A percentile compares a stretch with the other conserved stretches of the same genome.
These are phyloP conservation scores for Thysanoteuthis rhombus DNA, from an alignment of 2,888 invertebrate genomes.

Conservation along the genomic window DNA sequence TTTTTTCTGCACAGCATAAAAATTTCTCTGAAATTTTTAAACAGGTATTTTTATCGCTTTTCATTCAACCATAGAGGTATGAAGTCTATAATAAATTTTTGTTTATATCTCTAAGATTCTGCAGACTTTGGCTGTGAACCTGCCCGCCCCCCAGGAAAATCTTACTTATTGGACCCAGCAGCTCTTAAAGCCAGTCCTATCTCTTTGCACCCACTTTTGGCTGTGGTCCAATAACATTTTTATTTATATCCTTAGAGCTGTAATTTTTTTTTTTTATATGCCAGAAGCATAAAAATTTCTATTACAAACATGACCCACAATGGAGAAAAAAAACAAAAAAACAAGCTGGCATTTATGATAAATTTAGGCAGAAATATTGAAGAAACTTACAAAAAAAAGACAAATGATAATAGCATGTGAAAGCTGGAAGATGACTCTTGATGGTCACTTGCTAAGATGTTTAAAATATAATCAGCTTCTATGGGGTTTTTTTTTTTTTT, in stretches of 20 bases:
- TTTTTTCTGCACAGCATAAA: no score
- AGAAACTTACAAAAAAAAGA: neutral
- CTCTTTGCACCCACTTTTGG: neutral
- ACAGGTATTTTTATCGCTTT: no score
- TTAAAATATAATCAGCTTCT: neutral
- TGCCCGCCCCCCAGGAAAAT: no score
- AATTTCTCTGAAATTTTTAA: no score
- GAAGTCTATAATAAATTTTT: no score
- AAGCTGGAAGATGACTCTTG: neutral
- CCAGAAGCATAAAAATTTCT: neutral
- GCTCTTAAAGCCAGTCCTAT: neutral
- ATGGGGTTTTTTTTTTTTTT: neutral
- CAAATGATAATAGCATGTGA: neutral
- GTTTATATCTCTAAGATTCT: no score
- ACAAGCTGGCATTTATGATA: neutral
- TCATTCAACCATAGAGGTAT: no score
- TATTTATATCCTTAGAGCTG: neutral
- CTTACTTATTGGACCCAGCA: no score
- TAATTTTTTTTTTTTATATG: neutral
- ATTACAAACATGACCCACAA: neutral
- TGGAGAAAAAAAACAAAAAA: neutral
- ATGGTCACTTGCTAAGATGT: neutral
- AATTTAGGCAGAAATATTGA: neutral
- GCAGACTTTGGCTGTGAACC: no score
- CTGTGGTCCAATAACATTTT: neutral